phyloP scores from a whole-genome alignment of 2,113 vertebrate species.

The Progne subis region DNA sequence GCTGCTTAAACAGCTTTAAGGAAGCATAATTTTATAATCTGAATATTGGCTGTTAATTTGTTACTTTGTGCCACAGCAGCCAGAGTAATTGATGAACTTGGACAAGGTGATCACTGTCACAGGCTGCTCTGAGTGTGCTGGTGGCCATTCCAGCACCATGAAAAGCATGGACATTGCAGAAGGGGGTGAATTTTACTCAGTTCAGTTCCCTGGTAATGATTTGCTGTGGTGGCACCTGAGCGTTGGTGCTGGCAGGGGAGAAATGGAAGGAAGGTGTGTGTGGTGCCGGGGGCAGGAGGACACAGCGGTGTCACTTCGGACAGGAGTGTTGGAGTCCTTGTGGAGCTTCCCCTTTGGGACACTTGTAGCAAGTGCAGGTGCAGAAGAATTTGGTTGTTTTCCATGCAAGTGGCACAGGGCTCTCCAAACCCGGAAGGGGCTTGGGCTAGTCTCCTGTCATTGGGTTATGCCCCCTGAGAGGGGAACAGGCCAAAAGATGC shows the following conservation, averaged over 20 bases:
- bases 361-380: accelerated
- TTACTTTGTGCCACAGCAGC: neutral
- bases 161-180: accelerated
- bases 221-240: neutral
- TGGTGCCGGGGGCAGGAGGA: neutral
- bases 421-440: neutral
- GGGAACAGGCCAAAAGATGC: neutral
- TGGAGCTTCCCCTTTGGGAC: accelerated
- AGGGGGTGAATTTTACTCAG: neutral
- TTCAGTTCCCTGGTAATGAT: neutral
- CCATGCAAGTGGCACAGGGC: neutral
- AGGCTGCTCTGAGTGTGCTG: neutral
- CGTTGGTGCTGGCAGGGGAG: neutral
- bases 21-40: neutral
- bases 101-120: neutral
- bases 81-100: neutral
- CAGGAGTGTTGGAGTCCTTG: neutral
- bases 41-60: constrained; percentile 14
- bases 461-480: neutral
- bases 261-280: too few species aligned
- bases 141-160: neutral
- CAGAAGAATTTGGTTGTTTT: neutral
- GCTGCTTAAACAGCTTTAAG: neutral
- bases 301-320: accelerated
- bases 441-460: neutral